These are phyloP conservation scores for Brachyptera risi DNA, from an alignment of 2,888 invertebrate genomes.

Conservation along the genomic window DNA sequence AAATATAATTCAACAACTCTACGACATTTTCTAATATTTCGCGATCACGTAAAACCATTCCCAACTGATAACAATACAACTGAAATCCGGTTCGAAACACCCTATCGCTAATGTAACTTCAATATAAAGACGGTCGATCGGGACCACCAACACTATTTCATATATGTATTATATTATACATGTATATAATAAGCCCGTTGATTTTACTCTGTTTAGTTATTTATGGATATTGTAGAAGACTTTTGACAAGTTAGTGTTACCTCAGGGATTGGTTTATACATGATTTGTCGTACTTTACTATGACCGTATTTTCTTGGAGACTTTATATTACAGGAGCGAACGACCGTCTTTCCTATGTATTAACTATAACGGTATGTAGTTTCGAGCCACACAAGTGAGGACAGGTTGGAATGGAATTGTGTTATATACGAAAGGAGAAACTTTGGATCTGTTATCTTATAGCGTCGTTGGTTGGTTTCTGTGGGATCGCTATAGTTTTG, in stretches of 20 bases:
- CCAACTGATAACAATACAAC: neutral
- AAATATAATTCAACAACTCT: too few relatives aligned
- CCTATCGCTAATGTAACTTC: too few relatives aligned
- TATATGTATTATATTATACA: too few relatives aligned
- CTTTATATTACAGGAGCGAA: too few relatives aligned
- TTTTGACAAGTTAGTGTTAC: constrained; percentile 6
- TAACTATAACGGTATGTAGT: too few relatives aligned
- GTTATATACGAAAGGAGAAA: neutral
- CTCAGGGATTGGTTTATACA: neutral
- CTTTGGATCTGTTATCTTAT: neutral
- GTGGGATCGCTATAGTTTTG: neutral
- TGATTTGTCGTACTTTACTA: constrained; percentile 7
- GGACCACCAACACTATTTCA: too few relatives aligned
- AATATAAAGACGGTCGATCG: too few relatives aligned
- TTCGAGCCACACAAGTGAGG: too few relatives aligned
- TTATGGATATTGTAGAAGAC: neutral
- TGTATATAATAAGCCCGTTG: neutral
- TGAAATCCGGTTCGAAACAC: too few relatives aligned
- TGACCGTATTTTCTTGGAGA: too few relatives aligned
- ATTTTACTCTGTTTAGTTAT: neutral
- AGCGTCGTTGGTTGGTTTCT: neutral
- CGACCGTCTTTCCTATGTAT: too few relatives aligned
- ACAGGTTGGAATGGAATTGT: neutral
- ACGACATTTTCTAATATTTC: constrained; percentile 5
- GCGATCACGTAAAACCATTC: constrained; percentile 1